Percentiles rank a stretch among this genome's conserved stretches.
These are phyloP conservation scores for Ianthella basta DNA, from an alignment of 37 sponge, comb jelly and placozoan genomes.

Conservation along the genomic window DNA sequence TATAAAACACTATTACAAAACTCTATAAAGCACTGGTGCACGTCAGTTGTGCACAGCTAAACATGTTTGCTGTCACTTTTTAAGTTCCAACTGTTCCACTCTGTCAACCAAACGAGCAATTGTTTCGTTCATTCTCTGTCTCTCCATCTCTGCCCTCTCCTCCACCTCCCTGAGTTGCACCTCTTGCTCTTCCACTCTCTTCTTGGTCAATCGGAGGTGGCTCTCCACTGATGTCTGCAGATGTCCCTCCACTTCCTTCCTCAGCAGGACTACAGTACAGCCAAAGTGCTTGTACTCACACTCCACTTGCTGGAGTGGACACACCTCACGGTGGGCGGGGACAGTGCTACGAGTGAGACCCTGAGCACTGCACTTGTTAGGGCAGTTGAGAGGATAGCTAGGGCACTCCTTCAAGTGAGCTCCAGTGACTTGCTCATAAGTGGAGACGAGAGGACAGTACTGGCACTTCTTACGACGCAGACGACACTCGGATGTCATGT, in stretches of 20 bases:
- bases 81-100: too few species aligned
- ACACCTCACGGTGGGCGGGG: conserved; percentile 42
- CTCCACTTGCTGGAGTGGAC: conserved; percentile 28
- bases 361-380: conserved; percentile 50
- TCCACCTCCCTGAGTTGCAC: too few species aligned
- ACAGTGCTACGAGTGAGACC: conserved; percentile 36
- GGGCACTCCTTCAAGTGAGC: conserved; percentile 51
- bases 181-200: conserved; percentile 19
- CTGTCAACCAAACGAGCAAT: too few species aligned
- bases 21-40: too few species aligned
- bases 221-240: conserved; percentile 15
- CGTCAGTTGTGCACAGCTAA: too few species aligned
- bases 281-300: conserved; percentile 50
- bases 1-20: too few species aligned
- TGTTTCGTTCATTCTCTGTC: too few species aligned
- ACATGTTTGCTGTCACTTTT: too few species aligned
- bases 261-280: conserved; percentile 41
- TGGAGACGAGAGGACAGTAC: conserved; percentile 54
- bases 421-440: conserved; percentile 43
- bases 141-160: too few species aligned
- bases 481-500: conserved; percentile 44
- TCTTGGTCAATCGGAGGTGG: conserved; percentile 46
- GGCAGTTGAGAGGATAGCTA: conserved; percentile 54
- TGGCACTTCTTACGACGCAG: conserved; percentile 48
- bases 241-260: conserved; percentile 52